Evolutionary conservation across 2,113 vertebrate species (phyloP).

Genomic region (Tautogolabrus adspersus): DNA sequence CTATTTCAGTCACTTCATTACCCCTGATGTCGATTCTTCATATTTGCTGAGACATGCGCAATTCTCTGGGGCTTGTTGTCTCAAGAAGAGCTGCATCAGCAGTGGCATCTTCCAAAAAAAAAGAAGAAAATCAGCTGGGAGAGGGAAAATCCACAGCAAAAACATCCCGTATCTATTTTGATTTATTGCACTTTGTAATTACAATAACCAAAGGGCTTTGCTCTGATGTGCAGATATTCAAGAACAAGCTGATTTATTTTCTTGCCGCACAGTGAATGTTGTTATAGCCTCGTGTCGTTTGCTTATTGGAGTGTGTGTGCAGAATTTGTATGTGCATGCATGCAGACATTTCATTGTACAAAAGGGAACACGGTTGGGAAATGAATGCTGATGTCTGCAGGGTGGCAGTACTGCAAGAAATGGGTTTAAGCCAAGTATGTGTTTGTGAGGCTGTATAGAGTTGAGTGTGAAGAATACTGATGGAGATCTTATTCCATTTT

Average conservation of each 20-base stretch:
- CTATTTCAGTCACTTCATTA: slow-evolving; percentile 78
- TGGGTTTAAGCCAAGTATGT: slow-evolving; percentile 20
- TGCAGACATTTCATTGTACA: slow-evolving; percentile 53
- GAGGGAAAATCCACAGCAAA: slow-evolving; percentile 60
- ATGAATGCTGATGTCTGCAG: slow-evolving; percentile 66
- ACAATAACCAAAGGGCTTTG: slow-evolving; percentile 70
- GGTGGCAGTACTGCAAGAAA: slow-evolving; percentile 24
- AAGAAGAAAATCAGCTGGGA: slow-evolving; percentile 36
- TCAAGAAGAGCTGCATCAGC: slow-evolving; percentile 70
- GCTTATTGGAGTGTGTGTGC: slow-evolving; percentile 40
- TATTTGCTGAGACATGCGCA: slow-evolving; percentile 75
- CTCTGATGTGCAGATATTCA: slow-evolving; percentile 69
- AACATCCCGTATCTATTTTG: slow-evolving; percentile 63
- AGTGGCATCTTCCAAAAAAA: slow-evolving; percentile 50
- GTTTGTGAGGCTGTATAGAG: neutral
- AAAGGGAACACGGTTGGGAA: slow-evolving; percentile 52
- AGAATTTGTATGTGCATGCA: slow-evolving; percentile 44
- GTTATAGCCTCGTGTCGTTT: slow-evolving; percentile 56
- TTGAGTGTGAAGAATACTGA: neutral
- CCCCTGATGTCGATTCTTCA: slow-evolving; percentile 70
- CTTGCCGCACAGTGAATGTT: slow-evolving; percentile 44
- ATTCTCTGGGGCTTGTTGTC: slow-evolving; percentile 75
- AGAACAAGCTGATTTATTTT: slow-evolving; percentile 70
- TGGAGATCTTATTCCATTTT: neutral
- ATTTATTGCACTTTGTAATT: slow-evolving; percentile 80